Evolutionary conservation across 1,140 invertebrate genomes (phyloP), one percentile per base, ranked within the genome.

Genomic region (Liolophura sinensis): DNA sequence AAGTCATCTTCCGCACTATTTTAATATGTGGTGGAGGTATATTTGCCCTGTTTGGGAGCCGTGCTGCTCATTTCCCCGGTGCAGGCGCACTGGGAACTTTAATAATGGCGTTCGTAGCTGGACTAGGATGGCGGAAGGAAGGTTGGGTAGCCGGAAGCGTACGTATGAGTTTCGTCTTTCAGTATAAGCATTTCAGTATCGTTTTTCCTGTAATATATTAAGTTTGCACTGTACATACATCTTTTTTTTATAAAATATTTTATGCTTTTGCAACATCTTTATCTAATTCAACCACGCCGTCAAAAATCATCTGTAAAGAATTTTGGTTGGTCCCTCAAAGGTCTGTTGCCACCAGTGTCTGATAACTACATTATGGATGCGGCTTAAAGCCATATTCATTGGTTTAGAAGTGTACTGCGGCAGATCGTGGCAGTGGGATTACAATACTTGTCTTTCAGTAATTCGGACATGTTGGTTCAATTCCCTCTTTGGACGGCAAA

Each of bases 51-150:
- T 89, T 94, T 71, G 92, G 92, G 20, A 93, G 91, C 69, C 91
- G 92, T 76, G 84, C 88, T 62, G 86, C 93, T 55, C 91, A 90
- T 49, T 89, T 92, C 75, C 91, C 75, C 57, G 93, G 92, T 6
- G 91, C 91, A 57, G 93, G 93, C 46, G 92, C 93, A 16, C 82
- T 95, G 50, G 92, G 88, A 5, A 90, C 91, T 5, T 90, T 94
- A 6, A 89, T 90, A 4, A 89, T 92, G 14, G 89, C 92, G 0
- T 95, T 94, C 80, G 88, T 93, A 60, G 92, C 91, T 22, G 89
- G 68, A 48, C 54, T 60, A n/a, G 47, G 78, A 27, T 82, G 80
- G 80, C 59, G 69, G 48, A 61, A 50, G 20, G 48, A 73, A 24
- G 65, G 59, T 7, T n/a, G 52, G 48, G 63, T 47, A 60, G 27